Conservation (phyloP, 1,140 invertebrate genomes). For the Chionoecetes opilio region DNA sequence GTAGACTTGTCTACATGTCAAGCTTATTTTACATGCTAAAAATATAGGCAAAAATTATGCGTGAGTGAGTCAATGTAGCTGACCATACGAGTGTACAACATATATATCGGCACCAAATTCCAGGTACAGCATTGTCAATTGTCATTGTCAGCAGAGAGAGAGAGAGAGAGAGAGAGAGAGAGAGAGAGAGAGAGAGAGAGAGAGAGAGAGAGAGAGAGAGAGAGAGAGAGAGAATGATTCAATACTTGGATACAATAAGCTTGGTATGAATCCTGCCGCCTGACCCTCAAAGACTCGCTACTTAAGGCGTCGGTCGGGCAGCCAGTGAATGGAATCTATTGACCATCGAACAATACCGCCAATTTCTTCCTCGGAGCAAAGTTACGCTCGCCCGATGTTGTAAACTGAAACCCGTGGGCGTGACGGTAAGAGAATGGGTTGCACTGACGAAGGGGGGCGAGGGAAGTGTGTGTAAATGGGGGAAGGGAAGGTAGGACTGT, state of each 20-base stretch:
- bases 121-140: no score
- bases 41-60: no score
- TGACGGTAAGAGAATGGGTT: not conserved
- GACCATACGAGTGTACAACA: no score
- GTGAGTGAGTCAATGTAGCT: no score
- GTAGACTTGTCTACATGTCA: no score
- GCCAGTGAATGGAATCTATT: slow-evolving; percentile 24
- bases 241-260: not conserved
- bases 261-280: slow-evolving; percentile 34
- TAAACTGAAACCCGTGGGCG: not conserved
- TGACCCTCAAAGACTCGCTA: not conserved
- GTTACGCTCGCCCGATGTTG: not conserved
- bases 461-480: not conserved
- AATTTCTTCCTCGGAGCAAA: not conserved
- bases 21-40: no score
- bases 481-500: not conserved
- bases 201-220: no score
- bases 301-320: not conserved
- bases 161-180: no score
- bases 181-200: no score
- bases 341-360: slow-evolving; percentile 34
- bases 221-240: not conserved
- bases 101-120: no score
- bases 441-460: not conserved
- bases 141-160: no score